Base-by-base conservation (phyloP, 2,888 invertebrate genomes). In the Idaea biselata region DNA sequence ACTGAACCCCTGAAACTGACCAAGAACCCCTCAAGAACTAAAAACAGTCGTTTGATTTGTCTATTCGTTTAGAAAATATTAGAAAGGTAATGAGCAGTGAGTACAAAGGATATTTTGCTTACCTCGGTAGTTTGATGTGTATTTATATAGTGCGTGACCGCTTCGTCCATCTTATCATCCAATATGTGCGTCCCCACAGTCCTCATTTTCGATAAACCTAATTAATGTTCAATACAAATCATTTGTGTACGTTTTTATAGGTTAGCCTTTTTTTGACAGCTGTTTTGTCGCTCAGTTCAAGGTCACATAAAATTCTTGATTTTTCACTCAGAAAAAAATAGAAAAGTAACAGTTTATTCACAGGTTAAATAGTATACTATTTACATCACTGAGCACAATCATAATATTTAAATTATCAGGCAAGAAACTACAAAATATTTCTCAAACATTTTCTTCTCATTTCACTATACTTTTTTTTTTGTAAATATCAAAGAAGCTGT, bases 91-190 rank as follows among this genome's bases (percentile, higher is more conserved):
- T 14, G 56, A 60, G 14, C 55, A 6, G 16, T 58, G 55, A 8
- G 32, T 59, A 56, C 25, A 63, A 55, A 11, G 44, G 60, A 60
- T 16, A 11, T 61, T 62, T 58, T 32, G 60, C 65, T 72, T 80
- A 89, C 92, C 83, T 88, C 90, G 55, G 81, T 77, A 14, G 84
- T 63, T 64, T 85, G 87, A 61, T 92, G 91, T 1, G 90, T 75
- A 76, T 88, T 88, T 61, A 91, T 90, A 68, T 91, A 92, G 73
- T 91, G 91, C 16, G 87, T 87, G 31, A 91, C 91, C 5, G 86
- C 87, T 70, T 92, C 91, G 62, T 91, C 91, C 84, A 91, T 91
- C 74, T 85, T 88, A 63, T 86, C 84, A 59, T 80, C 84, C 60
- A 88, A 71, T 58, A 85, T 75, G 78, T 86, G 85, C 16, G 81